Base-by-base conservation (phyloP, 1,140 invertebrate species). In the Danaus plexippus region DNA sequence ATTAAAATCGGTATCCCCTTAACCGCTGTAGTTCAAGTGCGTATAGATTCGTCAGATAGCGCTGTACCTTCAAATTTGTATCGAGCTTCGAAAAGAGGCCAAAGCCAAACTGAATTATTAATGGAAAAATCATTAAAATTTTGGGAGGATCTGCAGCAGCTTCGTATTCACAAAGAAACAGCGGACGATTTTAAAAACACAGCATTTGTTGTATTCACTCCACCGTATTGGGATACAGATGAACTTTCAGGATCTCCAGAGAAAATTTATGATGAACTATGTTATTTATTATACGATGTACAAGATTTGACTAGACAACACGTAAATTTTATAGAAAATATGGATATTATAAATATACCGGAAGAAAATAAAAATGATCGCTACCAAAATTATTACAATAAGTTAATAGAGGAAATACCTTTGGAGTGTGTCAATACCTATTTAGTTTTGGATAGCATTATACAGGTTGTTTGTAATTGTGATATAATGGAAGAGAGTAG, bases 291-390 rank as follows among this genome's bases (percentile, higher is more conserved):
- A 59, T 89, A 89, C 47, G 88, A 90, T 64, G 67, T 90, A 22
- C 85, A 89, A 66, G 88, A 90, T 66, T 76, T 88, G 52, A 80
- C 71, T 12, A 64, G 80, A 61, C 87, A 89, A 59, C 87, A 89
- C 60, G 47, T 50, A 2, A 66, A 85, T 59, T 90, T 88, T 59
- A 70, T 90, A 55, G 64, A 80, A 9, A 88, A 84, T 51, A 89
- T 89, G 77, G 71, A 84, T 47, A 71, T 88, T 41, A 66, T 86
- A 44, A 54, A 72, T 51, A 77, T 87, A 54, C 57, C 80, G 4
- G 55, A 61, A 43, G 61, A 62, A 3, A 13, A 47, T 15, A 43
- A 41, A 41, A 51, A 73, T 18, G 43, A 57, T 13, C 49, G 54
- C 22, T 64, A 60, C 48, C 59, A 63, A 47, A 58, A 52, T n/a